Conservation (phyloP, 2,113 vertebrate species). For the Dolichotis patagonum region DNA sequence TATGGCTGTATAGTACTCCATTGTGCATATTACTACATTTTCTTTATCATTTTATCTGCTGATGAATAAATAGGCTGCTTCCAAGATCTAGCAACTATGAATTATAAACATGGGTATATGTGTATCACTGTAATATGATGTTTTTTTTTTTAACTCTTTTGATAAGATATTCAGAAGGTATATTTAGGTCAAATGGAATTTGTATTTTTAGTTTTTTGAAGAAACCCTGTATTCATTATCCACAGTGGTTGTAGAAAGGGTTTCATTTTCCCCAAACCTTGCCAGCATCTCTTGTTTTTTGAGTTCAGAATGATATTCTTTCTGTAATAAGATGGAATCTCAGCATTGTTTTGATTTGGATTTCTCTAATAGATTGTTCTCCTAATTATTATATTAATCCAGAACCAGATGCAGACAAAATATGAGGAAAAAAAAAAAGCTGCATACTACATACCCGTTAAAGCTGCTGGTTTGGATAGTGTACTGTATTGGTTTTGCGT, state of each 20-base stretch:
- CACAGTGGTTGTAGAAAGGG: neutral
- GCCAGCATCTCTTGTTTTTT: neutral
- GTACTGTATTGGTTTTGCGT: slow-evolving; percentile 98
- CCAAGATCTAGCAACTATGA: neutral
- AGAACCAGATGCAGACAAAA: neutral
- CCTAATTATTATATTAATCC: slow-evolving; percentile 42
- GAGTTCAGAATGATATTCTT: neutral
- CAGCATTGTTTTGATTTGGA: neutral
- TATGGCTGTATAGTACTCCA: neutral
- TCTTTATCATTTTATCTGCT: neutral
- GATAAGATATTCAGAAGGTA: neutral
- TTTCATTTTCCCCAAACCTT: neutral
- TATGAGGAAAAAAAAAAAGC: neutral
- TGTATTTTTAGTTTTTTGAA: neutral
- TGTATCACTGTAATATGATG: neutral
- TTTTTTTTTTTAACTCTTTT: neutral
- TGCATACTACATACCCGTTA: slow-evolving; percentile 91
- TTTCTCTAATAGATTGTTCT: neutral
- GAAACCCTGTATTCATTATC: neutral
- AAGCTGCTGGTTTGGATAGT: slow-evolving; percentile 96
- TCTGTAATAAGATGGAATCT: neutral
- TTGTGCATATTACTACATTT: neutral
- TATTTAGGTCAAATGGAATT: neutral
- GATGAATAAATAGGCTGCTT: neutral
- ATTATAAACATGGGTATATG: neutral